These are phyloP conservation scores for Megastigmus dorsalis DNA, from an alignment of 2,888 invertebrate species.

Conservation along the genomic window DNA sequence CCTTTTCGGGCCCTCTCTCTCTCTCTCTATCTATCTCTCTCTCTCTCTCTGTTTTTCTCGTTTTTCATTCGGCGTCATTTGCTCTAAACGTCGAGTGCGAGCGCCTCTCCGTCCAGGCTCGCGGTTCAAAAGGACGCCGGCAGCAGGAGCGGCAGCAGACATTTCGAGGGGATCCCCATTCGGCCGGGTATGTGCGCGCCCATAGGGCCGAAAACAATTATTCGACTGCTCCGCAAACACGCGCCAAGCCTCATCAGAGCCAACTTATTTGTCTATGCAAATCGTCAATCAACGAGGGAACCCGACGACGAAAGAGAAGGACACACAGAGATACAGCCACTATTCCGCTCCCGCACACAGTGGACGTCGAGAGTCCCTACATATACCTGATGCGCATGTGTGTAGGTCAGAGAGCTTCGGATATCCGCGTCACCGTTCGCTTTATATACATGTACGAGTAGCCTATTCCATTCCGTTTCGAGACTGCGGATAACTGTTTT, in stretches of 20 bases:
- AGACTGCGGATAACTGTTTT: slow-evolving; percentile 29
- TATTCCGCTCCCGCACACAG: neutral
- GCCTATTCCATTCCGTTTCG: neutral
- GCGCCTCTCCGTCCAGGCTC: too few species aligned
- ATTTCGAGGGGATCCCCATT: slow-evolving; percentile 56
- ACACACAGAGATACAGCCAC: neutral
- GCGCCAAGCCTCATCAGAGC: slow-evolving; percentile 65
- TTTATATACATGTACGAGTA: too few species aligned
- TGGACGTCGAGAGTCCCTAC: too few species aligned
- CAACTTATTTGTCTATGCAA: slow-evolving; percentile 74
- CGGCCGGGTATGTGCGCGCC: slow-evolving; percentile 55
- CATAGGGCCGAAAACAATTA: slow-evolving; percentile 66
- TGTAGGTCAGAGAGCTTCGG: slow-evolving; percentile 5
- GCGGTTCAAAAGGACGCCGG: too few species aligned
- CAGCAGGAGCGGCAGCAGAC: slow-evolving; percentile 50
- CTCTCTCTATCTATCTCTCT: neutral
- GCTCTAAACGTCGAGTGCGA: slow-evolving; percentile 22
- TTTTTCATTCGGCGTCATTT: slow-evolving; percentile 23
- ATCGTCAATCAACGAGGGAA: slow-evolving; percentile 70
- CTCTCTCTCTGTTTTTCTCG: neutral
- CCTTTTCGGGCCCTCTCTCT: neutral
- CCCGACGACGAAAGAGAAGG: neutral
- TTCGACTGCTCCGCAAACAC: slow-evolving; percentile 62
- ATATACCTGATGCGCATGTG: neutral
- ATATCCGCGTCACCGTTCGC: slow-evolving; percentile 20